These are phyloP conservation scores for Aradus depressus DNA, from an alignment of 2,888 invertebrate species.

Conservation along the genomic window DNA sequence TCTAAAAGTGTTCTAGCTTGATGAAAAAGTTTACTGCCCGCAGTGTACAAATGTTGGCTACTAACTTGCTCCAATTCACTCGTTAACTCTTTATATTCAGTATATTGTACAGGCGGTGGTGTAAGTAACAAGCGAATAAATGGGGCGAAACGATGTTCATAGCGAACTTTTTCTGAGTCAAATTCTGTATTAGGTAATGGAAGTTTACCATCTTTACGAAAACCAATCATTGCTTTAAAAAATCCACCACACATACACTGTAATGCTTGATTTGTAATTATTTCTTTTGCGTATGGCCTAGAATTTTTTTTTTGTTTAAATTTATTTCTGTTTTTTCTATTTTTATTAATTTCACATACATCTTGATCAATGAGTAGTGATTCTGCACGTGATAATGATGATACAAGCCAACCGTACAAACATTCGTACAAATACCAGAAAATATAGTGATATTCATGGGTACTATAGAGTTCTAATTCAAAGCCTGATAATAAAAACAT, in stretches of 20 bases:
- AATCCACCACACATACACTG: slow-evolving; percentile 92
- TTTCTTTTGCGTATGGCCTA: slow-evolving; percentile 68
- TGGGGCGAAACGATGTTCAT: slow-evolving; percentile 86
- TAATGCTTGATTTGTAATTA: slow-evolving; percentile 78
- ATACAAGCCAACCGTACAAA: slow-evolving; percentile 85
- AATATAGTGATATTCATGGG: slow-evolving; percentile 91
- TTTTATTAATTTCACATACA: slow-evolving; percentile 41
- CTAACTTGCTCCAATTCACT: slow-evolving; percentile 40
- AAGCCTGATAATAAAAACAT: slow-evolving; percentile 88
- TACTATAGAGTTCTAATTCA: slow-evolving; percentile 88
- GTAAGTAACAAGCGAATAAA: slow-evolving; percentile 76
- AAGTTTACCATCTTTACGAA: slow-evolving; percentile 78
- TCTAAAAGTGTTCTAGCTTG: slow-evolving; percentile 79
- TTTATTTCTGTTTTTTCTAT: slow-evolving; percentile 36
- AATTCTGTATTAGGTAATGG: slow-evolving; percentile 72
- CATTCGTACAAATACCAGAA: slow-evolving; percentile 95
- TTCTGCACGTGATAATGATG: slow-evolving; percentile 81
- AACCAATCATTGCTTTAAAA: slow-evolving; percentile 86
- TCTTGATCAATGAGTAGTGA: slow-evolving; percentile 69
- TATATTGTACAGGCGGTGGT: slow-evolving; percentile 84
- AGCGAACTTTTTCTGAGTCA: slow-evolving; percentile 87
- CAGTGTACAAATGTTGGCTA: slow-evolving; percentile 56
- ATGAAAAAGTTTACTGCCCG: slow-evolving; percentile 84
- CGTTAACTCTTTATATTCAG: slow-evolving; percentile 77
- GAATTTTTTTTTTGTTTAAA: slow-evolving; percentile 54